Evolutionary conservation across 2,113 vertebrate genomes (phyloP), one percentile per base, ranked within the genome.

Genomic region (Myanophis thanlyinensis): DNA sequence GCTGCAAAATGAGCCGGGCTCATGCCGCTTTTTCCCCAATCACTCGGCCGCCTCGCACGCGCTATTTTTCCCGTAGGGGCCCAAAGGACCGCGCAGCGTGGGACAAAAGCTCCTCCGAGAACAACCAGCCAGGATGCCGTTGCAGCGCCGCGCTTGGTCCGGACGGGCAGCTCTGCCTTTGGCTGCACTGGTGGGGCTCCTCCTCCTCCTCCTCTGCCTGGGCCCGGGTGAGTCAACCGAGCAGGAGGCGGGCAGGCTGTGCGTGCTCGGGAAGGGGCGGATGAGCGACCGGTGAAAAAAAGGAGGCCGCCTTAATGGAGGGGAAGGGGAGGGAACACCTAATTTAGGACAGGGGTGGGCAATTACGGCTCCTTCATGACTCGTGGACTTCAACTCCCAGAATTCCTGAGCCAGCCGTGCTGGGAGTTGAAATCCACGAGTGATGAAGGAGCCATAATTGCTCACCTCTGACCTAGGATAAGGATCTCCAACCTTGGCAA

Each of bases 161-260:
- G 54, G 56, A 89, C 92, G 89, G 22, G 10, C 92, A 22, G 54
- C 87, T 11, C 93, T 95, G 47, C 88, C 91, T 5, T 10, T 93
- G 20, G 51, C 85, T 0, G 40, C 92, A 1, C 1, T 96, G 18
- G 44, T 94, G 35, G 92, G 97, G n/a, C 56, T 97, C 1, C 93
- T 95, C 20, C 93, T 96, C 92, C 93, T 59, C 30, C 30, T 67
- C 13, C 30, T 98, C 20, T 97, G 97, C 89, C 40, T 96, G n/a
- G 95, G 96, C 2, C 97, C 97, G 54, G 97, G 97, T 98, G 95
- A 97, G 97, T 95, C 84, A 92, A 47, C 2, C 25, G 62, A 5
- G 20, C 30, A 10, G 18, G 80, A 22, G 44, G 25, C 40, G 40
- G n/a, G n/a, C 5, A 8, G 62, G 2, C 51, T 12, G 27, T 2